A percentile compares a stretch with the other conserved stretches of the same genome.
Evolutionary conservation across 2,797 vertebrate genomes (phyloP).

Genomic region (Amniataba percoides): DNA sequence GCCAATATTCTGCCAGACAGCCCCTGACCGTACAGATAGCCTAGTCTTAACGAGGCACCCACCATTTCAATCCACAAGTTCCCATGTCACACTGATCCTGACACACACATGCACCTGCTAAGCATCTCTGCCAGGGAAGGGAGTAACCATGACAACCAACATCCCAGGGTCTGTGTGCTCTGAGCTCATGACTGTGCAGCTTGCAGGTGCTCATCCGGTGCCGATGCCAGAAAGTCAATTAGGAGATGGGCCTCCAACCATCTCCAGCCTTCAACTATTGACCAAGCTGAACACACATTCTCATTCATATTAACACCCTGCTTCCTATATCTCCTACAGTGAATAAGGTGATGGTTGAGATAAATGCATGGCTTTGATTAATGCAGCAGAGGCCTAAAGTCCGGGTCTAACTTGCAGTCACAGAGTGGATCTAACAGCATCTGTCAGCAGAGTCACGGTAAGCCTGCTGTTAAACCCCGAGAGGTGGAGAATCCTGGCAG

Average conservation of each 20-base stretch:
- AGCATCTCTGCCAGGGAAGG: slow-evolving; percentile 81
- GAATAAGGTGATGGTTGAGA: slow-evolving; percentile 63
- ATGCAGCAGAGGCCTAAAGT: slow-evolving; percentile 41
- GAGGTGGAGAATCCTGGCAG: slow-evolving; percentile 55
- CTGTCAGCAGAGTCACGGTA: slow-evolving; percentile 55
- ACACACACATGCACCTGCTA: slow-evolving; percentile 84
- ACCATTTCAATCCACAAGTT: slow-evolving; percentile 81
- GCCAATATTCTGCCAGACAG: slow-evolving; percentile 77
- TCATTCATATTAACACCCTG: slow-evolving; percentile 73
- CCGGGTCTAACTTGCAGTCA: slow-evolving; percentile 45
- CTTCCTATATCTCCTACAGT: slow-evolving; percentile 66
- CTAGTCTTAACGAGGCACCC: slow-evolving; percentile 81
- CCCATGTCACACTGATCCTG: slow-evolving; percentile 82
- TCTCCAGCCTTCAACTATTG: slow-evolving; percentile 79
- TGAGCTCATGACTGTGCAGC: slow-evolving; percentile 83
- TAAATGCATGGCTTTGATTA: slow-evolving; percentile 64
- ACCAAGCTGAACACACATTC: slow-evolving; percentile 77
- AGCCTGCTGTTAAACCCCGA: slow-evolving; percentile 54
- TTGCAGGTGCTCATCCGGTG: slow-evolving; percentile 86
- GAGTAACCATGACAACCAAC: slow-evolving; percentile 84
- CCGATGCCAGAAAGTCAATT: slow-evolving; percentile 84
- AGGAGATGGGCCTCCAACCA: slow-evolving; percentile 80
- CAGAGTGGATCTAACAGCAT: slow-evolving; percentile 53
- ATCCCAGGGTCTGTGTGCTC: slow-evolving; percentile 81
- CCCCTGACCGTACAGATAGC: slow-evolving; percentile 81